Conservation (phyloP, 2,797 vertebrate genomes). For the Crocodylus rhombifer region DNA sequence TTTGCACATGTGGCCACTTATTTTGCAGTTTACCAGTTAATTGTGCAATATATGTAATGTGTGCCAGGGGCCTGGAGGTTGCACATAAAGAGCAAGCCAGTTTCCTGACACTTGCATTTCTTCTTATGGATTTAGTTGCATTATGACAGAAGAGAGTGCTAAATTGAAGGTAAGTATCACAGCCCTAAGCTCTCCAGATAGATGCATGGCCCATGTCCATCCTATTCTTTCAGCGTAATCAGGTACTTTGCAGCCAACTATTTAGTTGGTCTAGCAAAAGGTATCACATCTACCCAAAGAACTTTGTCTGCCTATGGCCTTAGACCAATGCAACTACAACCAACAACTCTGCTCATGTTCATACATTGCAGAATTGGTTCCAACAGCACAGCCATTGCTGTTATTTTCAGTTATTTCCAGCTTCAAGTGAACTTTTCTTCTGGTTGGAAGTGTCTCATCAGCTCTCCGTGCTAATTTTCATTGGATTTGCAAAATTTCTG, state of each 20-base stretch:
- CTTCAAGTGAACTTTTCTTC: too few relatives aligned
- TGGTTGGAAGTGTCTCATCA: too few relatives aligned
- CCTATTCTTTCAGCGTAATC: neutral
- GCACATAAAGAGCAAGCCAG: neutral
- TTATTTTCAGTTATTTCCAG: neutral
- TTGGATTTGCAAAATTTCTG: too few relatives aligned
- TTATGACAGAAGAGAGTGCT: neutral
- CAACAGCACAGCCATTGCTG: neutral
- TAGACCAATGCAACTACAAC: too few relatives aligned
- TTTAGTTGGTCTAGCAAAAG: neutral
- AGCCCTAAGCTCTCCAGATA: neutral
- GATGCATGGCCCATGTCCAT: neutral
- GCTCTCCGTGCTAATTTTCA: too few relatives aligned
- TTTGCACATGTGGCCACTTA: too few relatives aligned
- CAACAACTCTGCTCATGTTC: too few relatives aligned
- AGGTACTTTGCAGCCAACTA: slow-evolving; percentile 14
- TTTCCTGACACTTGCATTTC: neutral
- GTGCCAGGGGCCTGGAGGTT: neutral
- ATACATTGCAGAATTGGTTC: neutral
- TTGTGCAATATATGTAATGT: too few relatives aligned
- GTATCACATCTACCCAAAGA: too few relatives aligned
- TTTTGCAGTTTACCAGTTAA: too few relatives aligned
- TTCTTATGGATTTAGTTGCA: neutral
- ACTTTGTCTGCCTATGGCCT: too few relatives aligned
- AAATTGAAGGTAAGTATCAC: slow-evolving; percentile 1